A percentile compares a stretch with the other conserved stretches of the same genome.
These are phyloP conservation scores for Cirrhinus molitorella DNA, from an alignment of 2,797 vertebrate genomes.

Conservation along the genomic window DNA sequence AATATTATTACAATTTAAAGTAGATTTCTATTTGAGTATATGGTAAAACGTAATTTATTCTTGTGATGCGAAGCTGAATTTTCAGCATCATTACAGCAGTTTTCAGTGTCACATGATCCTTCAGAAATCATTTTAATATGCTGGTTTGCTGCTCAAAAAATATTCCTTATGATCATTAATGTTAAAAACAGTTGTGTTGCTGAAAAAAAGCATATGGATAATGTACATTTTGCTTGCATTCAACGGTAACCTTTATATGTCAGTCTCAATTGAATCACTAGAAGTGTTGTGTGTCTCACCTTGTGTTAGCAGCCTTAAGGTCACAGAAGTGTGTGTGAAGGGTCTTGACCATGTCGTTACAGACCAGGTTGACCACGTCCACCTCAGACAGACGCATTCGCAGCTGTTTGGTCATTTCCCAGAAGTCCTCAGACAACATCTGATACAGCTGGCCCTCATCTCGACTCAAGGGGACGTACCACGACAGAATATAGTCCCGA, in stretches of 20 bases:
- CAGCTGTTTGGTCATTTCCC: slow-evolving; percentile 91
- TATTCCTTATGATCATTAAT: neutral
- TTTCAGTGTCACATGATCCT: neutral
- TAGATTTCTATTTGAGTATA: neutral
- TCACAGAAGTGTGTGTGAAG: slow-evolving; percentile 94
- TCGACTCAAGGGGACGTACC: slow-evolving; percentile 90
- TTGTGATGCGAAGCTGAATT: neutral
- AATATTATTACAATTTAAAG: neutral
- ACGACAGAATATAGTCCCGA: slow-evolving; percentile 95
- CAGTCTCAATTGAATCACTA: neutral
- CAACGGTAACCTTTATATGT: neutral
- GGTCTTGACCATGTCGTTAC: slow-evolving; percentile 89
- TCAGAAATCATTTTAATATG: neutral
- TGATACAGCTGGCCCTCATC: slow-evolving; percentile 93
- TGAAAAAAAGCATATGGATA: neutral
- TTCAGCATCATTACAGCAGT: neutral
- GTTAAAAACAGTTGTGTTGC: no score
- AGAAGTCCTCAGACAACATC: slow-evolving; percentile 95
- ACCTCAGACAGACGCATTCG: slow-evolving; percentile 86
- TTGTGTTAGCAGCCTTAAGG: slow-evolving; percentile 92
- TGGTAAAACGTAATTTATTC: neutral
- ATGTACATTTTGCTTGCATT: neutral
- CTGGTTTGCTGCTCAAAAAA: neutral
- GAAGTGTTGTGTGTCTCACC: slow-evolving; percentile 76
- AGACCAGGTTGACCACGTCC: slow-evolving; percentile 93